Percentiles rank a stretch among this genome's conserved stretches.
Conservation (phyloP, 2,113 vertebrate species). For the Sminthopsis crassicaudata region DNA sequence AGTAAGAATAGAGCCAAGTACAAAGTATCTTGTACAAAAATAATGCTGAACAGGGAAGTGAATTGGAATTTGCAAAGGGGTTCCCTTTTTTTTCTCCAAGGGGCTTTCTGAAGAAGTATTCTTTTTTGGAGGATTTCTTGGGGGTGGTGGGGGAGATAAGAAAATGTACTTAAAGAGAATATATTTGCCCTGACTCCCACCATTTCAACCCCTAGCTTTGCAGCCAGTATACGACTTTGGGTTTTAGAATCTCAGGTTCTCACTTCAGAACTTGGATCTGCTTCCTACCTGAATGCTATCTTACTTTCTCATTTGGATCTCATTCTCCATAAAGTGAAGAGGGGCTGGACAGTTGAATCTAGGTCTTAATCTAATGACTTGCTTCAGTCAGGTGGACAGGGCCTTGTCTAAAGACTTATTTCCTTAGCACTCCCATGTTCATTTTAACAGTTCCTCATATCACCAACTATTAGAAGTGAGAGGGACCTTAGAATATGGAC, state of each 20-base stretch:
- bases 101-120: not conserved
- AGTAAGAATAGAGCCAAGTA: not conserved
- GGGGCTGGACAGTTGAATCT: not conserved
- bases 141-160: not conserved
- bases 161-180: not conserved
- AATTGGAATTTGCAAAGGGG: not conserved
- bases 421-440: too few relatives aligned
- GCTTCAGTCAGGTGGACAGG: too few relatives aligned
- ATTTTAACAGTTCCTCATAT: too few relatives aligned
- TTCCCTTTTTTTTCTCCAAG: not conserved
- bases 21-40: not conserved
- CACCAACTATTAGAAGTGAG: too few relatives aligned
- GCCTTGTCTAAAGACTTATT: too few relatives aligned
- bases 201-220: not conserved
- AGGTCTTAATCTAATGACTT: not conserved
- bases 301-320: not conserved
- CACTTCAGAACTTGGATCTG: not conserved
- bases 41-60: not conserved
- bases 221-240: not conserved
- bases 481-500: too few relatives aligned
- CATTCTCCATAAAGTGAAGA: not conserved
- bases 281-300: not conserved
- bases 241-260: not conserved
- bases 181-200: not conserved
- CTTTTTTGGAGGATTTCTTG: not conserved